A percentile compares a stretch with the other conserved stretches of the same genome.
Conservation (phyloP, 2,113 vertebrate species). For the Xenopus tropicalis region DNA sequence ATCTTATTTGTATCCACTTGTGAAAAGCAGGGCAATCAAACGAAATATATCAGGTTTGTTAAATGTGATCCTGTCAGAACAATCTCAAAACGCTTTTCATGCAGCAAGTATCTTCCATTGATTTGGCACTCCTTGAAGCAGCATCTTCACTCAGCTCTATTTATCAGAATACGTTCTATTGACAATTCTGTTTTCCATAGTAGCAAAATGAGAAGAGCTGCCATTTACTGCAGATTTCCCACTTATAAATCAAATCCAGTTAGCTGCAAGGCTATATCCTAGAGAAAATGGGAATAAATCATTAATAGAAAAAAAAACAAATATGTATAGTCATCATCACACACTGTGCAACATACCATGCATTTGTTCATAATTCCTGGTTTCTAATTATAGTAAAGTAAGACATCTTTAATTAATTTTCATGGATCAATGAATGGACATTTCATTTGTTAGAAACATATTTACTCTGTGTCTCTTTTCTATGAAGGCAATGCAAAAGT, state of each 20-base stretch:
- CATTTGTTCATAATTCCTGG: constrained; percentile 7
- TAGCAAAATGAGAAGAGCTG: constrained; percentile 59
- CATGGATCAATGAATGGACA: constrained; percentile 7
- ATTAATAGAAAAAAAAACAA: constrained; percentile 68
- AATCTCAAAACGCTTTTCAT: constrained; percentile 65
- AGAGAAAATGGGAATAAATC: constrained; percentile 77
- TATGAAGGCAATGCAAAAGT: background rate
- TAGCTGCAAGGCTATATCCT: constrained; percentile 75
- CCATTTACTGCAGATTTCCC: constrained; percentile 67
- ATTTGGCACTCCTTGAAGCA: constrained; percentile 64
- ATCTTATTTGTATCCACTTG: constrained; percentile 73
- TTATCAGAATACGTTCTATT: constrained; percentile 71
- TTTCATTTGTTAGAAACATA: constrained; percentile 5
- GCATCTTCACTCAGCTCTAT: constrained; percentile 70
- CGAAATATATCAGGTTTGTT: constrained; percentile 58
- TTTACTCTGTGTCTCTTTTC: background rate
- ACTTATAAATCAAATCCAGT: constrained; percentile 77
- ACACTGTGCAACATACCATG: constrained; percentile 53
- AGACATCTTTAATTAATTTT: constrained; percentile 30
- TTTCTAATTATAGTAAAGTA: constrained; percentile 33
- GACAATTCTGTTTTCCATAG: constrained; percentile 75
- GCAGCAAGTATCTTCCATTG: constrained; percentile 67
- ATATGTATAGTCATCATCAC: constrained; percentile 53
- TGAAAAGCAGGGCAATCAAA: constrained; percentile 47
- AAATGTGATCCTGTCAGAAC: constrained; percentile 58